Percentiles rank a stretch among this genome's conserved stretches.
Evolutionary conservation across 2,113 vertebrate genomes (phyloP).

Genomic region (Herpailurus yagouaroundi): DNA sequence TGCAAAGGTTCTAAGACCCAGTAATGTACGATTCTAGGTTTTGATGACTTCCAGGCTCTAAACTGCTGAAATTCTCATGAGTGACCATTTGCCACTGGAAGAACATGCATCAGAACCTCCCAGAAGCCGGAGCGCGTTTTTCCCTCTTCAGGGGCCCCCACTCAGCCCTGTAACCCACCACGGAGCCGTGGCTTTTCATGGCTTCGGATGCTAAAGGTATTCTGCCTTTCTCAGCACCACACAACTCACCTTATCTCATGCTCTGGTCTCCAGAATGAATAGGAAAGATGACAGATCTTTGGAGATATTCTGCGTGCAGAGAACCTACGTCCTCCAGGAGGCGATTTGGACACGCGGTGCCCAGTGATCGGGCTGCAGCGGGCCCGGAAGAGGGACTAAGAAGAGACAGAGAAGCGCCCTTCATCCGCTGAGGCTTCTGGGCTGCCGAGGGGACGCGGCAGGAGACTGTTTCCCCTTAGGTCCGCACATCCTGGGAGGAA

Average conservation of each 20-base stretch:
- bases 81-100: background rate
- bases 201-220: background rate
- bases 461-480: background rate
- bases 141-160: background rate
- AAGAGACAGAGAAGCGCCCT: background rate
- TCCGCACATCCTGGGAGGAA: background rate
- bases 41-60: background rate
- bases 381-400: background rate
- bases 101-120: background rate
- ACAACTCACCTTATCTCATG: background rate
- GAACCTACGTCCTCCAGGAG: background rate
- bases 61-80: background rate
- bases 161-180: background rate
- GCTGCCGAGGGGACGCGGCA: fast-evolving
- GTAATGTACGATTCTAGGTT: background rate
- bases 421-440: background rate
- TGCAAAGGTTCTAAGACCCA: background rate
- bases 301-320: background rate
- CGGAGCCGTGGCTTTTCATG: background rate
- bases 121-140: background rate
- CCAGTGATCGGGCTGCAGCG: background rate
- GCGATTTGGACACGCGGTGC: background rate
- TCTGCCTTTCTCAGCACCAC: background rate
- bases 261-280: background rate
- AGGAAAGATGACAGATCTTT: background rate